Conservation (phyloP, 2,888 invertebrate genomes). For the Timema cristinae region DNA sequence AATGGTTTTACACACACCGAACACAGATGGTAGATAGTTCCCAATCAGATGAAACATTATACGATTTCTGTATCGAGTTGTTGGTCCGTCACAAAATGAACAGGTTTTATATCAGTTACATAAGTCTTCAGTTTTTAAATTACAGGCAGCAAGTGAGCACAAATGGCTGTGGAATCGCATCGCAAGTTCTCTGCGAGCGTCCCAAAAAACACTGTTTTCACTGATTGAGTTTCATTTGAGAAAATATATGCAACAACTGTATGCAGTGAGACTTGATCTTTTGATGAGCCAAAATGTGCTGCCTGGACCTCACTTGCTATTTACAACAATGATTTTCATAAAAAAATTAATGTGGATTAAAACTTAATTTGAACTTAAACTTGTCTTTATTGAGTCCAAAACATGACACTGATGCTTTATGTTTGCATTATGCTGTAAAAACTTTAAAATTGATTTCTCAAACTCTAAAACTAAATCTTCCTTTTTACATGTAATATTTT, state of each 20-base stretch:
- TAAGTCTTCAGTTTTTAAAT: too few relatives aligned
- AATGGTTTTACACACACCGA: background rate
- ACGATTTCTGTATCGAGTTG: conserved; percentile 1
- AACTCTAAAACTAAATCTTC: too few relatives aligned
- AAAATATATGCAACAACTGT: conserved; percentile 12
- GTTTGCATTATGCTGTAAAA: too few relatives aligned
- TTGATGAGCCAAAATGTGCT: too few relatives aligned
- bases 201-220: background rate
- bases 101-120: background rate
- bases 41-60: conserved; percentile 2
- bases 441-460: too few relatives aligned
- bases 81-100: conserved; percentile 14
- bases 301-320: too few relatives aligned
- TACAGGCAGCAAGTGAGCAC: background rate
- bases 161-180: background rate
- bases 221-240: background rate
- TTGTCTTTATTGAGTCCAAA: too few relatives aligned
- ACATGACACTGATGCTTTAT: too few relatives aligned
- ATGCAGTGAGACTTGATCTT: background rate
- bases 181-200: background rate
- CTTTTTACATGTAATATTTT: too few relatives aligned
- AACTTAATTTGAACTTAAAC: too few relatives aligned
- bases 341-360: too few relatives aligned
- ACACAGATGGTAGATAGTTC: background rate
- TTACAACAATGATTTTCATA: too few relatives aligned